Evolutionary conservation across 2,888 invertebrate species (phyloP).

Genomic region (Athetis lepigone): DNA sequence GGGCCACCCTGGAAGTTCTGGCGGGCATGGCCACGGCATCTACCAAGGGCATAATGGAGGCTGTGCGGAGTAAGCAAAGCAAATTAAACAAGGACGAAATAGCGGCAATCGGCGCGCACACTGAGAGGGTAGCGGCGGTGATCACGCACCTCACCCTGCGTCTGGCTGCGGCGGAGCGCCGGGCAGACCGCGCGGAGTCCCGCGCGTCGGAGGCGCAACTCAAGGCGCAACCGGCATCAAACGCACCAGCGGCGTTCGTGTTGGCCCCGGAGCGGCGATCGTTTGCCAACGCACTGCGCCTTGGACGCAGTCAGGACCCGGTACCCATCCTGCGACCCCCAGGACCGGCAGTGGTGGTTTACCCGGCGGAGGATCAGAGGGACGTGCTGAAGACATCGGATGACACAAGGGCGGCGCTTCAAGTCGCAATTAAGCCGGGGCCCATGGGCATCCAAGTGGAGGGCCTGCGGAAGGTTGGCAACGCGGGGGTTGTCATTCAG

Average conservation of each 20-base stretch:
- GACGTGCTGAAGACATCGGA: background rate
- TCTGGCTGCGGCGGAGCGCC: background rate
- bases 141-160: rapidly evolving
- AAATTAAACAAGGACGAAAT: background rate
- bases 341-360: background rate
- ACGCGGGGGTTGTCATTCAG: rapidly evolving
- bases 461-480: rapidly evolving
- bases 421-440: too few species aligned
- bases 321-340: rapidly evolving
- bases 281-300: too few species aligned
- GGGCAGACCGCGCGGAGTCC: background rate
- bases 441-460: too few species aligned
- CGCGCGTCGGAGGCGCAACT: too few species aligned
- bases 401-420: background rate
- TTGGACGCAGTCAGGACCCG: too few species aligned
- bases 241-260: rapidly evolving
- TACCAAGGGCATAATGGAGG: background rate
- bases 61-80: rapidly evolving
- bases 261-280: background rate
- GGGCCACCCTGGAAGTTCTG: background rate
- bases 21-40: background rate
- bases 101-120: rapidly evolving
- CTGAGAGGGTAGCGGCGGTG: rapidly evolving
- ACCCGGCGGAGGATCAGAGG: background rate
- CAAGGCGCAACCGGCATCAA: too few species aligned